Conservation (phyloP, 1,140 invertebrate species). For the Liolophura sinensis region DNA sequence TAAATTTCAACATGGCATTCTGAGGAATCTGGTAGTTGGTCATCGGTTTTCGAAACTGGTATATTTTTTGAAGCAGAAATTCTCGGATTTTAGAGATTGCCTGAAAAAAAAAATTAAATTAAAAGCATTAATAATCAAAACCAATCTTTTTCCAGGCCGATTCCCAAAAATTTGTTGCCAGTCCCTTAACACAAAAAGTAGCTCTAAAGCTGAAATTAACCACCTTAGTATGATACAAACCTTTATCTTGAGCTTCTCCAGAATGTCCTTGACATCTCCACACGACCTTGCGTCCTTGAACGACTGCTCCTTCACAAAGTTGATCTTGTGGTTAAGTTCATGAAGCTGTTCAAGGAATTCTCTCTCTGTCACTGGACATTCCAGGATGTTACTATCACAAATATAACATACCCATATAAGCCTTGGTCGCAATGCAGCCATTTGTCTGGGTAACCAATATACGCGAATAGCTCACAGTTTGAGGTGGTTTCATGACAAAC, state of each 20-base stretch:
- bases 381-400: conserved; percentile 79
- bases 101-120: conserved; percentile 45
- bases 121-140: background rate
- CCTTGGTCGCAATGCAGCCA: too few species aligned
- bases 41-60: conserved; percentile 97
- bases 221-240: too few species aligned
- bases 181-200: too few species aligned
- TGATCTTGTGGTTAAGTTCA: conserved; percentile 95
- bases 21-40: conserved; percentile 99
- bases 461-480: background rate
- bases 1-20: conserved; percentile 96
- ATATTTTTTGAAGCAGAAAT: conserved; percentile 93
- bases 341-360: conserved; percentile 90
- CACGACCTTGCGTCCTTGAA: conserved; percentile 93
- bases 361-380: conserved; percentile 89
- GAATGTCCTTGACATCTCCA: conserved; percentile 91
- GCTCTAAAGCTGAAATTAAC: too few species aligned
- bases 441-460: conserved; percentile 1
- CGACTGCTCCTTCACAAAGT: conserved; percentile 94
- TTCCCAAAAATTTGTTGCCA: too few species aligned
- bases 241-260: conserved; percentile 95
- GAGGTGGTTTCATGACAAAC: too few species aligned
- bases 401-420: conserved; percentile 4
- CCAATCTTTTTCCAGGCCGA: too few species aligned
- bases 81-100: conserved; percentile 93